A percentile compares a stretch with the other conserved stretches of the same genome.
These are phyloP conservation scores for Neocloeon triangulifer DNA, from an alignment of 1,140 invertebrate genomes.

Conservation along the genomic window DNA sequence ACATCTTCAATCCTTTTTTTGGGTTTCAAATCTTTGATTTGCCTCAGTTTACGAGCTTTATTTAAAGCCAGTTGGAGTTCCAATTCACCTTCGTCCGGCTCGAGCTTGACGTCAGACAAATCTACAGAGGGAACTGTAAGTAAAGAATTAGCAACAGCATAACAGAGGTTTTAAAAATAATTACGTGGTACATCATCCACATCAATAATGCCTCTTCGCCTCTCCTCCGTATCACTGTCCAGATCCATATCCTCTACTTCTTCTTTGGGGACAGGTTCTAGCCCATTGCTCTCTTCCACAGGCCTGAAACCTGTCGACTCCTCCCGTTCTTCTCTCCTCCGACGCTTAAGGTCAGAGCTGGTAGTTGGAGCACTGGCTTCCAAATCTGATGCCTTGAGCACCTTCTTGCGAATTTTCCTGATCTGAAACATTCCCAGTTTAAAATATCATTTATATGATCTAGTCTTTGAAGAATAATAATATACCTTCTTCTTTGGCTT, in stretches of 20 bases:
- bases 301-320: not conserved
- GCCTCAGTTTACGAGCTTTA: slow-evolving; percentile 48
- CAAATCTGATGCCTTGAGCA: slow-evolving; percentile 9
- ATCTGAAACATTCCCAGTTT: slow-evolving; percentile 3
- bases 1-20: slow-evolving; percentile 15
- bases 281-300: not conserved
- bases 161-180: too few relatives aligned
- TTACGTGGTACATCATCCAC: slow-evolving; percentile 22
- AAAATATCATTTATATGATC: slow-evolving; percentile 5
- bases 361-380: not conserved
- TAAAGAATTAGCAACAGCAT: too few relatives aligned
- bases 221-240: too few relatives aligned
- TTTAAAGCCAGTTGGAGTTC: slow-evolving; percentile 50
- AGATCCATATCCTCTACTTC: too few relatives aligned
- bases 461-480: too few relatives aligned
- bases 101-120: slow-evolving; percentile 32
- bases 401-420: slow-evolving; percentile 9
- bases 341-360: slow-evolving; percentile 3
- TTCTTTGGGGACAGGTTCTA: too few relatives aligned
- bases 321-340: not conserved
- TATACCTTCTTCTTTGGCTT: slow-evolving; percentile 78
- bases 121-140: slow-evolving; percentile 26
- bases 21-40: slow-evolving; percentile 21
- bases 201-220: slow-evolving; percentile 19
- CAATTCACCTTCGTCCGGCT: slow-evolving; percentile 51